Evolutionary conservation across 2,888 invertebrate species (phyloP), one percentile per base, ranked within the genome.

Genomic region (Nymphalis polychloros): DNA sequence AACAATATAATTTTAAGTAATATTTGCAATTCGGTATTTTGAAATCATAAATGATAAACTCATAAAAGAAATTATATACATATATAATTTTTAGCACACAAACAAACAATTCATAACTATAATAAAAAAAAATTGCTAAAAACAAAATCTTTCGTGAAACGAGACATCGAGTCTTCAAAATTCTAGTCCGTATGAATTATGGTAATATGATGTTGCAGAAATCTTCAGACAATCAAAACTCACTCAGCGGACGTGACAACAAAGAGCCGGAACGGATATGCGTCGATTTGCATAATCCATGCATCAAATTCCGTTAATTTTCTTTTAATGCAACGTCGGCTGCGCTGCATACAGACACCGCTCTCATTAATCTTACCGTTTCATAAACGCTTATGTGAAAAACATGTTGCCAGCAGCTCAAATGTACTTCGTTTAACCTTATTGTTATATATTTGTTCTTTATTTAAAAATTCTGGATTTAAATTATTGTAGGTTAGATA

Each of bases 231-330:
- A 53, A 55, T 20, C 53, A 61, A 61, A 57, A 57, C 57, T 57
- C 57, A 41, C 61, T 52, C 47, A 59, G 62, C 83, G 84, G 82
- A 88, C 90, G 90, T 89, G 89, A 86, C 86, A 84, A 84, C 84
- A 85, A 85, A 84, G 85, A 84, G 84, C 81, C 79, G 78, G 76
- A 81, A 75, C 80, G 87, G 88, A 90, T 90, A 86, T 86, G 83
- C 84, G 82, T 83, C 78, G 77, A 87, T 91, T 90, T 90, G 84
- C 91, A 92, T 92, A 90, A 91, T 90, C 88, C 85, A 79, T 89
- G 90, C 91, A 91, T 89, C 88, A 89, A 88, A 87, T 84, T 88
- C 82, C 84, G 88, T 89, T 90, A 90, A 92, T 91, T 90, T 91
- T 90, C 87, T 90, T 91, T 89, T 91, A 86, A 90, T 88, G 86